Evolutionary conservation across 2,113 vertebrate genomes (phyloP).

Genomic region (Diphyllodes magnificus): DNA sequence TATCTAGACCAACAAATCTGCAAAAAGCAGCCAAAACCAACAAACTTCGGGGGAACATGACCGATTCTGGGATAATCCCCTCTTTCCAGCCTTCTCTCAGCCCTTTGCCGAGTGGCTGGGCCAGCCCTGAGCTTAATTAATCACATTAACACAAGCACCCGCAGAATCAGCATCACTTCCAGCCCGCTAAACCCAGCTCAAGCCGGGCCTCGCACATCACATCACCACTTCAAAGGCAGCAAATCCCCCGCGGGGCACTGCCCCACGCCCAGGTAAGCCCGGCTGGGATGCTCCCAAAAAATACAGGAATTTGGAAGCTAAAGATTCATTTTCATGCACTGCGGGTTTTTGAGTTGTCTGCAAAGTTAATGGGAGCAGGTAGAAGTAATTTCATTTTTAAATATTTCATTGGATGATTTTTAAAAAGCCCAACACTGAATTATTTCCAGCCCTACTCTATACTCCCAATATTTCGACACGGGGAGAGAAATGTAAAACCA

Average conservation of each 20-base stretch:
- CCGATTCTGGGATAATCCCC: fast-evolving
- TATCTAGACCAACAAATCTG: fast-evolving
- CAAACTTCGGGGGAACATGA: fast-evolving
- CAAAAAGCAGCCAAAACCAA: not conserved
- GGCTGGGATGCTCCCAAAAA: not conserved
- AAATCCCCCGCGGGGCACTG: not conserved
- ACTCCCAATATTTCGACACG: not conserved
- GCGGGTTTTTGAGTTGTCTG: not conserved
- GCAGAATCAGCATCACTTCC: not conserved
- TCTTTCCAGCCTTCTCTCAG: not conserved
- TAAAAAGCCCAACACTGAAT: not conserved
- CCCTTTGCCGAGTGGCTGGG: not conserved
- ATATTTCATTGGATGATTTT: not conserved
- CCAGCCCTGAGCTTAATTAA: not conserved
- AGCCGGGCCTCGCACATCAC: not conserved
- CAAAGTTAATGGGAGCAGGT: not conserved
- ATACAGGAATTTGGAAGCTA: fast-evolving
- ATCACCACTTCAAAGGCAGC: not conserved
- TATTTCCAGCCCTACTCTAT: not conserved
- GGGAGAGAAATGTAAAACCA: not conserved
- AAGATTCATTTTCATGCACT: not conserved
- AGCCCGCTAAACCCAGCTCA: not conserved
- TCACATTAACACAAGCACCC: not conserved
- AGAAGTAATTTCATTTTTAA: not conserved
- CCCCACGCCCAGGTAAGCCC: not conserved